These are phyloP conservation scores for Scrobipalpa atriplicella DNA, from an alignment of 2,888 invertebrate species.

Conservation along the genomic window DNA sequence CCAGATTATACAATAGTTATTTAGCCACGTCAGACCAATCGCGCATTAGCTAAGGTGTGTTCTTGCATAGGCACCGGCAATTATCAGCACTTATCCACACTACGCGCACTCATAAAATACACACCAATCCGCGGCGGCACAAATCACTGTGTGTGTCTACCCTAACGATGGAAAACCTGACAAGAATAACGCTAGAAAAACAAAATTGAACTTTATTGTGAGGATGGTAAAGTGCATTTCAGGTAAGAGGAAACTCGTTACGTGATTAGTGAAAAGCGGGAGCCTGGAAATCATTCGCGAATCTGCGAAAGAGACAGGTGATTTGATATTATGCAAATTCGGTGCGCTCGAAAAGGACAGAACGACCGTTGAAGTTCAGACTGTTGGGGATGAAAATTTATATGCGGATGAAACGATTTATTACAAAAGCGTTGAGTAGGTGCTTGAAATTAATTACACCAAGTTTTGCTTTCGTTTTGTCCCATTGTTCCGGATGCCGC, in stretches of 20 bases:
- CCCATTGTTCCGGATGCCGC: constrained; percentile 51
- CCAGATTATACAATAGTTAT: too few species aligned
- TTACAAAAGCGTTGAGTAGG: constrained; percentile 81
- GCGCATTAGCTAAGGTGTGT: constrained; percentile 3
- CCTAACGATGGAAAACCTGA: constrained; percentile 60
- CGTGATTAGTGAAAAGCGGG: constrained; percentile 78
- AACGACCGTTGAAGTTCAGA: constrained; percentile 62
- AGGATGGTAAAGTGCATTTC: constrained; percentile 37
- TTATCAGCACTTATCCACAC: constrained; percentile 19
- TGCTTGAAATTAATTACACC: constrained; percentile 79
- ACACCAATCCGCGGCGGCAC: constrained; percentile 32
- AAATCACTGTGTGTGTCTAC: constrained; percentile 31
- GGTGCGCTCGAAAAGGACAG: constrained; percentile 59
- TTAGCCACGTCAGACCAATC: background rate
- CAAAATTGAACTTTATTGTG: constrained; percentile 48
- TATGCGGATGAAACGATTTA: constrained; percentile 81
- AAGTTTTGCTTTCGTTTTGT: constrained; percentile 75
- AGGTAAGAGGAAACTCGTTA: constrained; percentile 20
- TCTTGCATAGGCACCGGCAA: constrained; percentile 14
- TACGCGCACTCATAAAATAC: constrained; percentile 28
- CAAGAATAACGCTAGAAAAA: constrained; percentile 34
- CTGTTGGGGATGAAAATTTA: constrained; percentile 70
- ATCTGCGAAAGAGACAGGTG: constrained; percentile 76
- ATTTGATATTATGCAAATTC: constrained; percentile 75
- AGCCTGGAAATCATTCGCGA: constrained; percentile 80